Percentiles rank a stretch among this genome's conserved stretches.
These are phyloP conservation scores for Garra rufa DNA, from an alignment of 2,113 vertebrate genomes.

Conservation along the genomic window DNA sequence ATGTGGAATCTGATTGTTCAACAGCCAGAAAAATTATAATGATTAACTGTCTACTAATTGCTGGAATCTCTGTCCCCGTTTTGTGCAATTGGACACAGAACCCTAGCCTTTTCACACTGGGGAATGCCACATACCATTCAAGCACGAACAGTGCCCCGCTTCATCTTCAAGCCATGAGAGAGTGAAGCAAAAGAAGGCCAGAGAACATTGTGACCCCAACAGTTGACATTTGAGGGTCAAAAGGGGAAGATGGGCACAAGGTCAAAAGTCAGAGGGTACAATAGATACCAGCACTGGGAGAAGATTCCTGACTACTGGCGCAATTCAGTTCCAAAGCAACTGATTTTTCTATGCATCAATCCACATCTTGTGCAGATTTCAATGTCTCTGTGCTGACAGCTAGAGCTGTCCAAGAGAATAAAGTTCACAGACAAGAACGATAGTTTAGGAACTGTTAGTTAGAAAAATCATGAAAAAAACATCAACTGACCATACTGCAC, in stretches of 20 bases:
- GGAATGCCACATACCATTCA: neutral
- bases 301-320: slow-evolving; percentile 36
- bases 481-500: neutral
- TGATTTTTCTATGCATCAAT: neutral
- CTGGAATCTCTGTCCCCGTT: neutral
- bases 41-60: neutral
- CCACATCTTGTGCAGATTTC: neutral
- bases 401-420: neutral
- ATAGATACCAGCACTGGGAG: slow-evolving; percentile 39
- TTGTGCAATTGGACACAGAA: neutral
- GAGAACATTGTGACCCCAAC: slow-evolving; percentile 49
- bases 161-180: slow-evolving; percentile 41
- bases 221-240: slow-evolving; percentile 45
- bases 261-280: slow-evolving; percentile 47
- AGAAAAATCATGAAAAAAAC: neutral
- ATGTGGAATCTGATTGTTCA: neutral
- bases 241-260: slow-evolving; percentile 45
- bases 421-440: neutral
- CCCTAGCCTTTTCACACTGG: neutral
- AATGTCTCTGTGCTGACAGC: slow-evolving; percentile 26
- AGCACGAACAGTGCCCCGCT: slow-evolving; percentile 46
- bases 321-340: neutral
- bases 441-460: neutral
- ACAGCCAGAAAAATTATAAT: neutral
- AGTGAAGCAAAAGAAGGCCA: slow-evolving; percentile 37